Evolutionary conservation across 2,888 invertebrate genomes (phyloP).

Genomic region (Cephus pulcher): DNA sequence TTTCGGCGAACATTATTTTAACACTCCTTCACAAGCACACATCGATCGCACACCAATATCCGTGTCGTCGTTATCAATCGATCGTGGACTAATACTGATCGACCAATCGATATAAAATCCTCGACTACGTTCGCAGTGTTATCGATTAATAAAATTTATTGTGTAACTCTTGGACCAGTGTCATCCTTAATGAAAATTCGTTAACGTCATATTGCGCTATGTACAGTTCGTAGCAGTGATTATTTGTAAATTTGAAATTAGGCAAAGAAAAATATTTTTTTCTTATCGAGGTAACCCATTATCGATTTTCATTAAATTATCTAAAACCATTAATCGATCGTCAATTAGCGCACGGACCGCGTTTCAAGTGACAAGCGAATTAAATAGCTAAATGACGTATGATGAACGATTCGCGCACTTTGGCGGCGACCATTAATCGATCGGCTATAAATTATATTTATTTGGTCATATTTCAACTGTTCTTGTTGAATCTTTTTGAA

Average conservation of each 20-base stretch:
- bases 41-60: slow-evolving; percentile 20
- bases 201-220: background rate
- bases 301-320: slow-evolving; percentile 15
- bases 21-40: slow-evolving; percentile 40
- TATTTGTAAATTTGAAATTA: background rate
- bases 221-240: background rate
- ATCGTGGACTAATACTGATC: background rate
- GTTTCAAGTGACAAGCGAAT: background rate
- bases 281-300: slow-evolving; percentile 5
- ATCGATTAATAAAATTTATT: background rate
- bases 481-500: background rate
- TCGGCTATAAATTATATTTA: background rate
- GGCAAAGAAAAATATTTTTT: background rate
- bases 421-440: background rate
- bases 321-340: slow-evolving; percentile 1
- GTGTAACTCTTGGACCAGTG: background rate
- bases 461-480: background rate
- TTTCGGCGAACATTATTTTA: slow-evolving; percentile 47
- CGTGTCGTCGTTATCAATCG: slow-evolving; percentile 1
- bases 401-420: background rate
- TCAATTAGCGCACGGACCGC: background rate
- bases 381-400: background rate
- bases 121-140: background rate
- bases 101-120: background rate
- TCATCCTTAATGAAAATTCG: background rate